phyloP scores from a whole-genome alignment of 1,140 invertebrate genomes.

The Brachionus calyciflorus region DNA sequence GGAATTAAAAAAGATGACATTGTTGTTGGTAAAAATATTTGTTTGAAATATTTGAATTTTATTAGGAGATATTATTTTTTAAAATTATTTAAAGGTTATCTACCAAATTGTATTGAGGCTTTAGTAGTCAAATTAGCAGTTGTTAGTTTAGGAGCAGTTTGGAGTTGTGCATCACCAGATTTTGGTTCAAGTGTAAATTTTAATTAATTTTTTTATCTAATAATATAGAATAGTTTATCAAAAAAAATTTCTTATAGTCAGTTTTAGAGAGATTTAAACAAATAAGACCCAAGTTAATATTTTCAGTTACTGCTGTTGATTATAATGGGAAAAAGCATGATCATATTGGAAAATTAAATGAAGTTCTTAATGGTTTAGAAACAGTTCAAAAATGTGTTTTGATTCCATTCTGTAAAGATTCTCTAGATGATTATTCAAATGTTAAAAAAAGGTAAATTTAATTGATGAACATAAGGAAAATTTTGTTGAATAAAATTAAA shows the following conservation, averaged over 20 bases:
- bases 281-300: conserved; percentile 64
- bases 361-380: conserved; percentile 57
- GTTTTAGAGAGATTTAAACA: conserved; percentile 63
- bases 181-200: conserved; percentile 63
- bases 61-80: not conserved
- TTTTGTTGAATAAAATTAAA: no score
- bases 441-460: not conserved
- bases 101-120: conserved; percentile 62
- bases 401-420: conserved; percentile 6
- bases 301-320: conserved; percentile 63
- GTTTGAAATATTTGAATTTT: not conserved
- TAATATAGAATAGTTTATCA: no score
- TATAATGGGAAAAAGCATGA: conserved; percentile 66
- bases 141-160: conserved; percentile 64
- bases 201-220: no score
- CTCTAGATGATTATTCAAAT: not conserved
- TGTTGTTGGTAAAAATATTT: conserved; percentile 59
- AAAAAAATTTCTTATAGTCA: conserved; percentile 52
- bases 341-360: conserved; percentile 62
- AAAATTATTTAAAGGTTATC: conserved; percentile 59
- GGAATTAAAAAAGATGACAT: conserved; percentile 60
- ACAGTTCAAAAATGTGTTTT: conserved; percentile 38
- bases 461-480: no score
- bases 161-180: conserved; percentile 66
- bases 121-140: conserved; percentile 64